Evolutionary conservation across 2,113 vertebrate genomes (phyloP), one percentile per base, ranked within the genome.

Genomic region (Hucho hucho): DNA sequence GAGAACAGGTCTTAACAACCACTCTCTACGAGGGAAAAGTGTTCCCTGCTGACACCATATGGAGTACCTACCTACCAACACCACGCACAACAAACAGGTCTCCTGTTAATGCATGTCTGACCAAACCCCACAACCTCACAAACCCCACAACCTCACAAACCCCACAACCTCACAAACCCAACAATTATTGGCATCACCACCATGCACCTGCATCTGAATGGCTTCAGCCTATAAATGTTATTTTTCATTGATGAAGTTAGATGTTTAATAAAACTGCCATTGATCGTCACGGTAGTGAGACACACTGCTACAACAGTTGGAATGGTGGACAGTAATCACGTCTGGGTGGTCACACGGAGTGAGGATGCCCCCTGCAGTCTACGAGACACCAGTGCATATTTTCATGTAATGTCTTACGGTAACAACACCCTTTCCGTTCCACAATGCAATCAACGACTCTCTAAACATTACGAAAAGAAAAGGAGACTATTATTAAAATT

Each of bases 401-500:
- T 49, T 25, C 9, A 6, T 4, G 6, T n/a, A 13, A 3, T 11
- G 14, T 16, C n/a, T 7, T 4, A 26, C 1, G 4, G 6, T n/a
- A 28, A 74, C 3, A 5, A 20, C 5, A 74, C n/a, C 25, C 28
- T 20, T 64, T 37, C 63, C 47, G 9, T 14, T 24, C 20, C 22
- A 74, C 13, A 28, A 32, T 66, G 76, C 64, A 13, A 13, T 5
- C 49, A 18, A 53, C 37, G 16, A 53, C 49, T 53, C 69, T 69
- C 66, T 67, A 65, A 37, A 68, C 53, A 79, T 75, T 71, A 58
- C 75, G 70, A 64, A 83, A 78, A 86, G 76, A 76, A 78, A 83
- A 76, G 7, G 76, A 85, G 61, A 53, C 73, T 6, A 61, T 83
- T 72, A 83, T 64, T 90, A 92, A 88, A 92, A 93, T 88, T 93